Evolutionary conservation across 2,113 vertebrate genomes (phyloP), one percentile per base, ranked within the genome.

Genomic region (Pelecanoides urinatrix): DNA sequence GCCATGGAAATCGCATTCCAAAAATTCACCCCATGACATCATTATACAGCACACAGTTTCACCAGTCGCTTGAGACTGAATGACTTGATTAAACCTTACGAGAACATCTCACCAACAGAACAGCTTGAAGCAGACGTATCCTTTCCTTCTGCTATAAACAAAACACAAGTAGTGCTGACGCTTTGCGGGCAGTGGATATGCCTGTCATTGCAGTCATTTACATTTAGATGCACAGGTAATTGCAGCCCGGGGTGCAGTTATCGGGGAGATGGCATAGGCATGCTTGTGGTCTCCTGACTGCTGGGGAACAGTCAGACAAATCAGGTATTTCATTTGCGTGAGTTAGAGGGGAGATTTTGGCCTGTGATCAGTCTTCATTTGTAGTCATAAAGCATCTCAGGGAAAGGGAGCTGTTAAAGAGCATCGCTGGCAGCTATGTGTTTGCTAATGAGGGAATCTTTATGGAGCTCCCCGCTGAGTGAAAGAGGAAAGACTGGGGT

Each of bases 361-460:
- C 47, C 32, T 36, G 42, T 25, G 42, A 34, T 36, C 34, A 59
- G 19, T 26, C 66, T 92, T 53, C 21, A 11, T 90, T 65, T 72
- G 81, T 34, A 56, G 49, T 65, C 68, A 44, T 77, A 80, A 92
- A 80, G 27, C 42, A 47, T 50, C 62, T 9, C 20, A 36, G 83
- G 71, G 58, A 73, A 75, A 86, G 36, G 72, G 71, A 86, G 72
- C 50, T 50, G 34, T 22, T 77, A 49, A 40, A 55, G 45, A 88
- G 7, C 56, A 59, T 47, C 7, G 1, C 73, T 80, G 70, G 73
- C 84, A 87, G 81, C 77, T 30, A 10, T 25, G 34, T 55, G 17
- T 61, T 92, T 73, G 68, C 45, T 96, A 96, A 96, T 90, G 91
- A 90, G 34, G 50, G 70, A 66, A 55, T 68, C 50, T 90, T 93